Evolutionary conservation across 2,113 vertebrate genomes (phyloP), one percentile per base, ranked within the genome.

Genomic region (Cariama cristata): DNA sequence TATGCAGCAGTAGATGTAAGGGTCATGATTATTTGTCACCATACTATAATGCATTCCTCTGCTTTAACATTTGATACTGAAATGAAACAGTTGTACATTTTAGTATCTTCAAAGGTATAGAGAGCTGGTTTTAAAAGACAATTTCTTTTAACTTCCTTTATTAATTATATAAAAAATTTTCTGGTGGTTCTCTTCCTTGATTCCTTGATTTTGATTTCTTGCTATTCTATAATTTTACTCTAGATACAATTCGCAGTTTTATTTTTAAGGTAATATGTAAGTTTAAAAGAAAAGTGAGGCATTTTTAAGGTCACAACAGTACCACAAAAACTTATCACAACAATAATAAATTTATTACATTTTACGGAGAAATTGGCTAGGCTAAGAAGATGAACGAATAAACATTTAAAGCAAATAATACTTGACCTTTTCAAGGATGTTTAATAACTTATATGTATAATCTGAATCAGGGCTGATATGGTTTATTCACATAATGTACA

Each of bases 1-100:
- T 11, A 28, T 20, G 15, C 35, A 72, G 10, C 0, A 0, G n/a
- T 40, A 52, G 24, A 50, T 52, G 10, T 28, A n/a, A 68, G 19
- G 7, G 24, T 14, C 21, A 5, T 28, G 27, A 27, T 49, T 40
- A 49, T 44, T 53, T n/a, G 10, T 42, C 19, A 49, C 12, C 45
- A 3, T 24, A 21, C 2, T 33, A 23, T 11, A 53, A 71, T n/a
- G 33, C 22, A 40, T 72, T 84, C 49, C 9, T 50, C 33, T 50
- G 1, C 22, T 88, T 71, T 76, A 53, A n/a, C n/a, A 45, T 72
- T 77, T 82, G 22, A 80, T 85, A 79, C 23, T 58, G 22, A 87
- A 79, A 81, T 53, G 8, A 91, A 67, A 79, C 6, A 23, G 32
- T 14, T 56, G 6, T 21, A 79, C 8, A 21, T 62, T 88, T 79